Evolutionary conservation across 1,140 invertebrate genomes (phyloP).

Genomic region (Magallana gigas): DNA sequence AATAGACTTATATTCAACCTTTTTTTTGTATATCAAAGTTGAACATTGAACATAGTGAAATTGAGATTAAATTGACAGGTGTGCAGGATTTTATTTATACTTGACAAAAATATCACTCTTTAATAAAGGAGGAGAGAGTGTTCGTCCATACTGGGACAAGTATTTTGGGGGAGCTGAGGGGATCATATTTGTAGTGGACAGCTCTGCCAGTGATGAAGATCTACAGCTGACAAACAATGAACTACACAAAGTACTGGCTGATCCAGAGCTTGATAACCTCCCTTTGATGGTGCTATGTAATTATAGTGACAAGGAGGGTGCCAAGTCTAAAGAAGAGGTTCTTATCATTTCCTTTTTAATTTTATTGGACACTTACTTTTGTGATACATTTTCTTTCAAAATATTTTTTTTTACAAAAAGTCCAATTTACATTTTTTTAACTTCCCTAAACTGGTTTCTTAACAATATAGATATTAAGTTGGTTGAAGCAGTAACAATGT

Average conservation of each 20-base stretch:
- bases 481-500: too few species aligned
- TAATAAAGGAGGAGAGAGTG: conserved; percentile 72
- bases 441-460: too few species aligned
- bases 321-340: conserved; percentile 67
- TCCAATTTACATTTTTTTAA: too few species aligned
- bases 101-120: background rate
- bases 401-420: too few species aligned
- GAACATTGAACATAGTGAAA: too few species aligned
- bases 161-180: conserved; percentile 73
- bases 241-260: conserved; percentile 68
- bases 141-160: conserved; percentile 74
- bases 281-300: conserved; percentile 72
- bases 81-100: too few species aligned
- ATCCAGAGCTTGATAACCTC: conserved; percentile 69
- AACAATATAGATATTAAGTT: too few species aligned
- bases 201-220: conserved; percentile 63
- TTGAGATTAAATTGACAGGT: too few species aligned
- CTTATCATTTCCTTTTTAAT: background rate
- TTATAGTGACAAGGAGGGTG: conserved; percentile 66
- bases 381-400: too few species aligned
- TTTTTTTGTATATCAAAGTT: too few species aligned
- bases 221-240: conserved; percentile 66
- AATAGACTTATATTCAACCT: too few species aligned
- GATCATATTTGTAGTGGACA: conserved; percentile 75
- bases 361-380: too few species aligned